Evolutionary conservation across 2,113 vertebrate species (phyloP), one percentile per base, ranked within the genome.

Genomic region (Reinhardtius hippoglossoides): DNA sequence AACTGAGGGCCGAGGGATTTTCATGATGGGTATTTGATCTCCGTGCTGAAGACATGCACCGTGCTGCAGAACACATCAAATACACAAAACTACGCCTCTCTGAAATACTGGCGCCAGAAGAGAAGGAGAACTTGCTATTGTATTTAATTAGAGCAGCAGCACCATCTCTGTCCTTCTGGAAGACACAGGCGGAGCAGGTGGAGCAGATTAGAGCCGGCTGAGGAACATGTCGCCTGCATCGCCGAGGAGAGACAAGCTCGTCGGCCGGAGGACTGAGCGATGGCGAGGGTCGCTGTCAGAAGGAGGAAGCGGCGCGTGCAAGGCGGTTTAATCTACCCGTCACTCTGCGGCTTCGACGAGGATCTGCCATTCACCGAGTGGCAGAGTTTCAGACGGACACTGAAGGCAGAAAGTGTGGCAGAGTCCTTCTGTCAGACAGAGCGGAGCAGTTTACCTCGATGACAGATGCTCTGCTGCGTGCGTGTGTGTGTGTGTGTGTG

Each of bases 311-410:
- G 9, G 27, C 3, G 71, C n/a, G 56, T 83, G 71, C 37, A 6
- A 27, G 58, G 56, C 16, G 84, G 60, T 81, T 80, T 83, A 72
- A 88, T 87, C 63, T 62, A 65, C 35, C 84, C 40, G 84, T 82
- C 83, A 83, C 52, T 76, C 57, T 24, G 69, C 24, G 35, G 18
- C 67, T 76, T 44, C 57, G 71, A 74, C 61, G 12, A 78, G 77
- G 66, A 78, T 72, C 80, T 85, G 89, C 80, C 84, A 76, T 59
- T 84, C 82, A 74, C 21, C 1, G 70, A 78, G 75, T 81, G 85
- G 14, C 44, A 84, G 81, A 85, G 71, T 54, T 57, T 64, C 58
- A 77, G 63, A 80, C 27, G 50, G 42, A 76, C 54, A 70, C 74
- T 15, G 78, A 78, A 71, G 78, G 26, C 63, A 69, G 66, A 78